These are phyloP conservation scores for Halichondria panicea DNA, from an alignment of 37 sponge, comb jelly and placozoan genomes.

Conservation along the genomic window DNA sequence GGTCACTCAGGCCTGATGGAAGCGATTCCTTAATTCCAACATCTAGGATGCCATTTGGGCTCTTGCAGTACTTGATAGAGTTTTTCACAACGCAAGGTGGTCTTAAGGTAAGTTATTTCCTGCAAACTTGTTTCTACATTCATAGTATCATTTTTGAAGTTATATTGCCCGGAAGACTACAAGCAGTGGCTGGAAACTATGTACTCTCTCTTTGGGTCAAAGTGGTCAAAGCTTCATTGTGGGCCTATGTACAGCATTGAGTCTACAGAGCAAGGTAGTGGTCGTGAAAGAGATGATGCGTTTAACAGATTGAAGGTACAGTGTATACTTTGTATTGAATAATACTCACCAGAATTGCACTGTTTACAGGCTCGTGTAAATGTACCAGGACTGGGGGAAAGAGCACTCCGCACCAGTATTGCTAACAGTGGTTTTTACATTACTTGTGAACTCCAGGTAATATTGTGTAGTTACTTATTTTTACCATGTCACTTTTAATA, in stretches of 20 bases:
- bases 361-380: conserved; percentile 9
- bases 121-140: neutral
- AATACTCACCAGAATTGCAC: neutral
- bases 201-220: conserved; percentile 36
- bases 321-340: neutral
- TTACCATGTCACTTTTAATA: neutral
- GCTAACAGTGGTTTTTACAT: conserved; percentile 1
- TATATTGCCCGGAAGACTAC: conserved; percentile 24
- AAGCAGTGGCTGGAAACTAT: conserved; percentile 16
- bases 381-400: conserved; percentile 4
- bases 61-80: conserved; percentile 27
- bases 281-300: neutral
- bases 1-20: conserved; percentile 17
- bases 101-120: conserved; percentile 9
- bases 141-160: neutral
- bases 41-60: conserved; percentile 37
- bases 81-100: conserved; percentile 20
- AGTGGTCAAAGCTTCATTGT: conserved; percentile 28
- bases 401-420: conserved; percentile 8
- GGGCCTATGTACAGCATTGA: conserved; percentile 22
- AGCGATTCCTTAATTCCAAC: conserved; percentile 15
- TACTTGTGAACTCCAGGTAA: conserved; percentile 12
- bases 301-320: neutral
- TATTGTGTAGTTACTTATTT: neutral
- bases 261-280: conserved; percentile 9